Conservation (phyloP, 2,797 vertebrate species). For the Myoxocephalus aenaeus region DNA sequence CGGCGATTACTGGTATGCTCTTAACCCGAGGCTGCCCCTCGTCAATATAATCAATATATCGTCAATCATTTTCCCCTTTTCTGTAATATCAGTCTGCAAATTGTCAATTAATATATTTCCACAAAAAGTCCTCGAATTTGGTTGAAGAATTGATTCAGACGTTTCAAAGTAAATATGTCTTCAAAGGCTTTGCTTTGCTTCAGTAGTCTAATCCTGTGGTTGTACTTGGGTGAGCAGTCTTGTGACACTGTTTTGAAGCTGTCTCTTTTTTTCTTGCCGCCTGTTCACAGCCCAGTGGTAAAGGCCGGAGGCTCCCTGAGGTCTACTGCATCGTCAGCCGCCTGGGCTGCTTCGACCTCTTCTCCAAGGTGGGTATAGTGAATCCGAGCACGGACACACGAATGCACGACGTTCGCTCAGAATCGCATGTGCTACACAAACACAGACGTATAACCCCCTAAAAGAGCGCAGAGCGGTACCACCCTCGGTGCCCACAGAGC, state of each 20-base stretch:
- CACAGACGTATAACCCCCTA: conserved; percentile 17
- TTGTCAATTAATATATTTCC: neutral
- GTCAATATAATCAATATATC: neutral
- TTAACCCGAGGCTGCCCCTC: neutral
- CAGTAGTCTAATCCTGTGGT: conserved; percentile 37
- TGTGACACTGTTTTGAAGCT: conserved; percentile 53
- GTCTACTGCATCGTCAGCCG: conserved; percentile 99
- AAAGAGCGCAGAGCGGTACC: conserved; percentile 24
- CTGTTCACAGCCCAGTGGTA: conserved; percentile 88
- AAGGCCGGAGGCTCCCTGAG: conserved; percentile 95
- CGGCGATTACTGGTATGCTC: conserved; percentile 93
- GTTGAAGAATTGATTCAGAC: neutral
- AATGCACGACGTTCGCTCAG: neutral
- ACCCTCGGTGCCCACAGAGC: conserved; percentile 46
- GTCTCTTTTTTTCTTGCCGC: conserved; percentile 41
- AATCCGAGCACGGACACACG: conserved; percentile 3
- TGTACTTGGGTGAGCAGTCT: conserved; percentile 47
- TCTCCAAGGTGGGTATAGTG: conserved; percentile 92
- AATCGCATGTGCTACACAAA: conserved; percentile 13
- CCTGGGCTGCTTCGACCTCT: conserved; percentile 97
- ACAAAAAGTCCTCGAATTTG: neutral
- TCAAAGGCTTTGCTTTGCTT: conserved; percentile 44
- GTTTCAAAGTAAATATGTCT: neutral
- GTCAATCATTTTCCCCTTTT: too few relatives aligned
- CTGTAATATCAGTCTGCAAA: neutral